Conservation (phyloP, 2,113 vertebrate species). For the Sciurus niger region DNA sequence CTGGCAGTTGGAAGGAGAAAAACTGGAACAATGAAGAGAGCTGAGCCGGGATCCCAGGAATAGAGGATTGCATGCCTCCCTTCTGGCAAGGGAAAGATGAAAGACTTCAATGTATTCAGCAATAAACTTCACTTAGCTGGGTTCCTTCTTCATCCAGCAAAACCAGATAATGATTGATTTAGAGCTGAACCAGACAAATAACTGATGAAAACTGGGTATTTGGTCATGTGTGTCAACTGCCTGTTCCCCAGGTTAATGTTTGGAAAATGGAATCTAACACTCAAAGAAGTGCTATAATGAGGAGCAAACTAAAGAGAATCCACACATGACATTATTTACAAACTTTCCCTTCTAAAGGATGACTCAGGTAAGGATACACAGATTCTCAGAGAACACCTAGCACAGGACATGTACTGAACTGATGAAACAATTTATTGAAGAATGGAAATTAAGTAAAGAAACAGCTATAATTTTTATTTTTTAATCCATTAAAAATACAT, state of each 20-base stretch:
- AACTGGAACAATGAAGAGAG: no score
- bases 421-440: not conserved
- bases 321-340: accelerated
- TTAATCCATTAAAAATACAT: not conserved
- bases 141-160: not conserved
- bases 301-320: not conserved
- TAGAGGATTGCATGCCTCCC: accelerated
- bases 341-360: not conserved
- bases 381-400: accelerated
- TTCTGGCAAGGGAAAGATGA: not conserved
- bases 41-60: not conserved
- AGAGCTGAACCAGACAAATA: not conserved
- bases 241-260: not conserved
- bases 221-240: not conserved
- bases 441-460: not conserved
- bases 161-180: not conserved
- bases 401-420: not conserved
- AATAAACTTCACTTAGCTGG: not conserved
- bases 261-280: not conserved
- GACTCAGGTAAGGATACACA: not conserved
- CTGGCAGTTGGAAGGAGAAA: not conserved
- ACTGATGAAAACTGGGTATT: not conserved
- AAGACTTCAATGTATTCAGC: not conserved
- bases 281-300: not conserved
- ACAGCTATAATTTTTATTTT: not conserved